A percentile compares a stretch with the other conserved stretches of the same genome.
Conservation (phyloP, 2,113 vertebrate genomes). For the Uropsilus gracilis region DNA sequence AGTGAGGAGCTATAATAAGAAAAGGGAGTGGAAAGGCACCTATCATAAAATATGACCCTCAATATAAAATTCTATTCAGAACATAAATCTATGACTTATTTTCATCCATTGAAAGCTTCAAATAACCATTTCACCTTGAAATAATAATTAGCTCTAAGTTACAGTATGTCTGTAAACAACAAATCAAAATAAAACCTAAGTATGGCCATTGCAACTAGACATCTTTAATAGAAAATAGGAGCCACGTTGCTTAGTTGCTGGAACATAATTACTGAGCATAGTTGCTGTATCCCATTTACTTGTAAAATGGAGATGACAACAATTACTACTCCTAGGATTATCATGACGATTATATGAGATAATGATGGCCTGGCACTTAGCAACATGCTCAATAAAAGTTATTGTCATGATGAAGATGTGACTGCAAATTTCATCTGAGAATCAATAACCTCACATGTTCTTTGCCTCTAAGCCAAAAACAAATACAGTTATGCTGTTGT, state of each 20-base stretch:
- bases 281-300: neutral
- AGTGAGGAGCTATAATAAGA: neutral
- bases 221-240: neutral
- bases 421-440: neutral
- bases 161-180: neutral
- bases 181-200: neutral
- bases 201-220: neutral
- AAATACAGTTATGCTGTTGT: neutral
- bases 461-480: conserved; percentile 6
- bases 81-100: neutral
- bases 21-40: neutral
- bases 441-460: neutral
- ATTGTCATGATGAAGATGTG: neutral
- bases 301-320: neutral
- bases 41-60: neutral
- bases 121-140: neutral
- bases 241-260: neutral
- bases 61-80: neutral
- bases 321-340: neutral
- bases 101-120: neutral
- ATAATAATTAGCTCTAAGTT: neutral
- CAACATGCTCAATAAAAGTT: neutral
- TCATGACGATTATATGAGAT: neutral
- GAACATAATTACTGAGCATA: neutral
- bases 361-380: neutral